Base-by-base conservation (phyloP, 2,113 vertebrate genomes). In the Petrocephalus zakoni region DNA sequence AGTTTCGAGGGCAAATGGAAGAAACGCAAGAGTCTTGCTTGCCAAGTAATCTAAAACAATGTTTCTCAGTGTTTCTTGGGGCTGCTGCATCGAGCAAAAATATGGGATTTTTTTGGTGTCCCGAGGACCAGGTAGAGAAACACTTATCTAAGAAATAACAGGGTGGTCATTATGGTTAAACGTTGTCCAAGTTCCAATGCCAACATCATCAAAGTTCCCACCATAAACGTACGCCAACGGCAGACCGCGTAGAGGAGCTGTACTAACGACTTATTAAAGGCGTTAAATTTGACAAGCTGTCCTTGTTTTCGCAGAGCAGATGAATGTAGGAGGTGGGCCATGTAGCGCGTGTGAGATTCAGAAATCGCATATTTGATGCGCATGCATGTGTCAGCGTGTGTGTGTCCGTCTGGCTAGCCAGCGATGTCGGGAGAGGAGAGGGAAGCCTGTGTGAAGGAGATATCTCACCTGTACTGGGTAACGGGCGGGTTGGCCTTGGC, bases 401-500 rank as follows among this genome's bases (percentile, higher is more conserved):
- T 85, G 85, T 61, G 52, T 78, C 34, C 17, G 34, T 78, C 72
- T 4, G 34, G 34, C 29, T 15, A 29, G 19, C 72, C 13, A 29
- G 34, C 29, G 15, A 34, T 78, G 29, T 37, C 37, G 34, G 37
- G 72, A 29, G 61, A 4, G 25, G n/a, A 68, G 61, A 68, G 25
- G n/a, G 61, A 68, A 29, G 2, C n/a, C 0, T 52, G 13, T 55
- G 55, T 83, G 88, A 15, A 49, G 49, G 52, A 17, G 55, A 88
- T 61, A 15, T 64, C 95, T 95, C 90, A 98, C 97, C 97, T 96
- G 95, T 97, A 98, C 89, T 97, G 96, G 87, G 96, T 96, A 92
- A 97, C 97, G 0, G 96, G 97, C 0, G 97, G 97, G 91, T 98
- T 98, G 91, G 97, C 97, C 92, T 97, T 98, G 83, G 97, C 97